These are phyloP conservation scores for Datnioides undecimradiatus DNA, from an alignment of 2,113 vertebrate genomes.

Conservation along the genomic window DNA sequence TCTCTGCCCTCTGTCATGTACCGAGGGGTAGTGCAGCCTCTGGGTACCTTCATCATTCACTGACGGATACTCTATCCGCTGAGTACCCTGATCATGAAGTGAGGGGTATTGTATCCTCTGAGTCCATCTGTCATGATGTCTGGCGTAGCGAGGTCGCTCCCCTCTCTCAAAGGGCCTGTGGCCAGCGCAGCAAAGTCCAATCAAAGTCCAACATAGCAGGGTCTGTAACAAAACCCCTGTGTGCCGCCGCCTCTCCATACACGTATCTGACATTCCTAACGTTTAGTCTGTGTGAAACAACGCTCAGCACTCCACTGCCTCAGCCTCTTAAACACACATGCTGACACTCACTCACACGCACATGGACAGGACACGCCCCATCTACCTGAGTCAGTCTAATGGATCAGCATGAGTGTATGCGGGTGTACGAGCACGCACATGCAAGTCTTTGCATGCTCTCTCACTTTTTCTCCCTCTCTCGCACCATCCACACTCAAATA, in stretches of 20 bases:
- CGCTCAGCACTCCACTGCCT: constrained; percentile 37
- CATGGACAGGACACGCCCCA: constrained; percentile 78
- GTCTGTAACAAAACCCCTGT: constrained; percentile 70
- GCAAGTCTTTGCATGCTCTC: constrained; percentile 51
- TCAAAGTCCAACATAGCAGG: constrained; percentile 76
- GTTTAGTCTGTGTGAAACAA: constrained; percentile 61
- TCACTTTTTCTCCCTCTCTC: background rate
- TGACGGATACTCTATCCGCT: constrained; percentile 72
- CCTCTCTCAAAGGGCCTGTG: constrained; percentile 63
- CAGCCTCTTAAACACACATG: constrained; percentile 83
- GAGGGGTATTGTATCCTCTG: constrained; percentile 70
- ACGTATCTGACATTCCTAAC: constrained; percentile 65
- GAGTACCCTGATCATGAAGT: constrained; percentile 45
- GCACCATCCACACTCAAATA: no score
- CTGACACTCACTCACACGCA: constrained; percentile 58
- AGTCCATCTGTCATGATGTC: constrained; percentile 48
- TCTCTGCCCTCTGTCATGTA: constrained; percentile 52
- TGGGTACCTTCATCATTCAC: constrained; percentile 64
- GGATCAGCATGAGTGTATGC: constrained; percentile 49
- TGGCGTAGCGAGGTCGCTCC: constrained; percentile 31
- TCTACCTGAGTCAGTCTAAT: constrained; percentile 86
- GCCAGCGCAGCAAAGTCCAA: constrained; percentile 81
- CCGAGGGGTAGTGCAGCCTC: constrained; percentile 44
- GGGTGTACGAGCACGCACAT: constrained; percentile 62
- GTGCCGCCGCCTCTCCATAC: constrained; percentile 38